Evolutionary conservation across 2,113 vertebrate species (phyloP).

Genomic region (Pycnonotus jocosus): DNA sequence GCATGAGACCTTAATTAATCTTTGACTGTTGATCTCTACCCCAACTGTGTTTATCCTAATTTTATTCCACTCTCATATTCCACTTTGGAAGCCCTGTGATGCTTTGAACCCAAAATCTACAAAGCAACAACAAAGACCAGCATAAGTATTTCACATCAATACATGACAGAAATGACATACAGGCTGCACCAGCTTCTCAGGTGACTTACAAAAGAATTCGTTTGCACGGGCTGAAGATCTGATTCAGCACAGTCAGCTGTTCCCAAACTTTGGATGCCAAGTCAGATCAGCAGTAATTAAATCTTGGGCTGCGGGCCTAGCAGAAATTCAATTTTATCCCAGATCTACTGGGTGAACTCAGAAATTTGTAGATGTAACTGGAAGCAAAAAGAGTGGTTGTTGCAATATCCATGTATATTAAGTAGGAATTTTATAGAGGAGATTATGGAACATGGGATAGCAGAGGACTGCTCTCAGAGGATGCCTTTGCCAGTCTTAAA

Average conservation of each 20-base stretch:
- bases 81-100: neutral
- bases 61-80: neutral
- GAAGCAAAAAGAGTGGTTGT: neutral
- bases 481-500: neutral
- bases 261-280: conserved; percentile 20
- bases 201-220: neutral
- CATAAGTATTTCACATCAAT: neutral
- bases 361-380: neutral
- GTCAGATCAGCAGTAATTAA: conserved; percentile 9
- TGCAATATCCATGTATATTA: neutral
- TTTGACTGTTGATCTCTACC: neutral
- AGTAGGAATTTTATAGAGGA: neutral
- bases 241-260: conserved; percentile 26
- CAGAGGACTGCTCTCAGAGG: neutral
- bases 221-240: neutral
- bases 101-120: neutral
- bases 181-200: neutral
- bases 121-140: neutral
- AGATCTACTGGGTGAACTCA: neutral
- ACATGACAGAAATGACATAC: neutral
- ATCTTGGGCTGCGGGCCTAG: neutral
- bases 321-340: neutral
- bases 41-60: neutral
- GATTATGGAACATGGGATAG: neutral
- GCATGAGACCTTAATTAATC: neutral